Percentiles rank a stretch among this genome's conserved stretches.
phyloP scores from a whole-genome alignment of 1,140 invertebrate genomes.

The Thaumatotibia leucotreta region DNA sequence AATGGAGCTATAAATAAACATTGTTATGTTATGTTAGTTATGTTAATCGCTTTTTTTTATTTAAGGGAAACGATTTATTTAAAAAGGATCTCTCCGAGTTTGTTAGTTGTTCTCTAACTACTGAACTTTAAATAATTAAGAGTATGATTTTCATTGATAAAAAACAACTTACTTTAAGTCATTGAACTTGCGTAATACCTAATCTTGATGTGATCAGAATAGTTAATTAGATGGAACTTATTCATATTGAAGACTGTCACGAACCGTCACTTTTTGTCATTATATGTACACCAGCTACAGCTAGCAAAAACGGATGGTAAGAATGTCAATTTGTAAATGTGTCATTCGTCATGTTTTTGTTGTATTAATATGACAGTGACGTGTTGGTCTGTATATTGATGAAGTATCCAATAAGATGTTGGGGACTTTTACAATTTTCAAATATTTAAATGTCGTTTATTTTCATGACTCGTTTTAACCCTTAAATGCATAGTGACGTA shows the following conservation, averaged over 20 bases:
- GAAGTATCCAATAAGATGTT: neutral
- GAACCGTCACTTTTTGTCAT: neutral
- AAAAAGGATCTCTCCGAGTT: neutral
- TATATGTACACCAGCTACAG: no score
- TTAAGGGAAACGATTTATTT: no score
- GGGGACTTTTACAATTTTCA: no score
- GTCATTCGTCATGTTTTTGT: neutral
- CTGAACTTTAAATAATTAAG: no score
- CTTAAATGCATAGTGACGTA: no score
- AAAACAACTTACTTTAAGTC: neutral
- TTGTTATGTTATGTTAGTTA: no score
- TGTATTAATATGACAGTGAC: neutral
- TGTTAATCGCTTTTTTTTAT: no score
- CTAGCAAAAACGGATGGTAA: neutral
- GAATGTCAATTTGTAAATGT: neutral
- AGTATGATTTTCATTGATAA: neutral
- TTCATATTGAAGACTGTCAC: neutral
- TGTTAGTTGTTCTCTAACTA: neutral
- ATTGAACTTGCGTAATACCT: neutral
- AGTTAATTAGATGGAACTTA: neutral
- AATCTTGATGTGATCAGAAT: constrained; percentile 4
- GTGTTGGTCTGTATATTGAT: neutral
- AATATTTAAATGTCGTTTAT: no score
- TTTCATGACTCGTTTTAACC: no score
- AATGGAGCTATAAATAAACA: no score